phyloP scores from a whole-genome alignment of 2,888 invertebrate species.

The Deroplatys truncata region DNA sequence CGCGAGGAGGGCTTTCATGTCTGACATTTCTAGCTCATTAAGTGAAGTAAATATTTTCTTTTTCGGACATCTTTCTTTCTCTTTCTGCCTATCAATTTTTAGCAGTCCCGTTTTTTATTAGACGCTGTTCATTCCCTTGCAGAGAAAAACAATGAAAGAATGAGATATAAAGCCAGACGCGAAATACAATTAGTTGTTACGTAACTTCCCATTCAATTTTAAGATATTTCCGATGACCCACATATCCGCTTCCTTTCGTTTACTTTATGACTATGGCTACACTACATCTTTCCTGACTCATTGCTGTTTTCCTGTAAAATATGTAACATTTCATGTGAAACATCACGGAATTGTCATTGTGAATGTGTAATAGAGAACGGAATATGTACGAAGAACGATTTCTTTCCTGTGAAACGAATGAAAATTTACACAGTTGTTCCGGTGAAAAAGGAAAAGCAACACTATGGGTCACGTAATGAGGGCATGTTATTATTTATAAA shows the following conservation, averaged over 20 bases:
- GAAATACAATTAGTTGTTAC: not conserved
- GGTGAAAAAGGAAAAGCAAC: not conserved
- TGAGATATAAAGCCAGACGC: not conserved
- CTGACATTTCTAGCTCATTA: not conserved
- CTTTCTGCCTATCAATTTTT: not conserved
- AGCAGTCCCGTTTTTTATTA: not conserved
- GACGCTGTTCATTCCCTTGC: not conserved
- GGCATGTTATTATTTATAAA: not conserved
- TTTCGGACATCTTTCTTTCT: not conserved
- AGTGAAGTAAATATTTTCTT: not conserved
- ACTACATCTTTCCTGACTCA: not conserved
- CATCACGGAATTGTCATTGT: not conserved
- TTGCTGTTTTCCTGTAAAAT: not conserved
- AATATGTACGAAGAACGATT: not conserved
- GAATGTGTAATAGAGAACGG: not conserved
- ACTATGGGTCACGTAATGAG: not conserved
- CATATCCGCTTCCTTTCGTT: too few species aligned
- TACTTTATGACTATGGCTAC: not conserved
- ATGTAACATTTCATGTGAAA: not conserved
- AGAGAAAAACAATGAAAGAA: not conserved
- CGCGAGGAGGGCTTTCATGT: not conserved
- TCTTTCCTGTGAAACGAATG: not conserved
- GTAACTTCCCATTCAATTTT: not conserved
- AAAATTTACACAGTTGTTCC: not conserved
- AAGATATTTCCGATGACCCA: too few species aligned